Percentiles rank a stretch among this genome's conserved stretches.
Conservation (phyloP, 1,140 invertebrate genomes). For the Acyrthosiphon pisum region DNA sequence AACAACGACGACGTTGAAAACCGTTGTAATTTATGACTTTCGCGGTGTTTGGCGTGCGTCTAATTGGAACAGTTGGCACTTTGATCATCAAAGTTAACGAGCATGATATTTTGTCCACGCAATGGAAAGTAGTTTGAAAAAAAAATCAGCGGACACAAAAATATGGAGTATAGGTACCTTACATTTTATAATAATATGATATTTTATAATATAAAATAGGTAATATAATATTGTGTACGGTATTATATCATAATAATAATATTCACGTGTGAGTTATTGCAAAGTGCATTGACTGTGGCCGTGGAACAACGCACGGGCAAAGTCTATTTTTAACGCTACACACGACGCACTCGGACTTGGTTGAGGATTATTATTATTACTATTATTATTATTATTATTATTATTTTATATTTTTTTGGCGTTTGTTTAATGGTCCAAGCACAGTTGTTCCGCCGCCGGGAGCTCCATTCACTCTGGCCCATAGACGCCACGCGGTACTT, state of each 20-base stretch:
- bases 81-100: slow-evolving; percentile 40
- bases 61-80: slow-evolving; percentile 20
- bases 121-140: slow-evolving; percentile 26
- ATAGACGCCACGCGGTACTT: not conserved
- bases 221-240: not conserved
- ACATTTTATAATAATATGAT: not conserved
- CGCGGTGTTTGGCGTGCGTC: not conserved
- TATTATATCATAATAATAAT: not conserved
- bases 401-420: not conserved
- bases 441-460: not conserved
- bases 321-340: slow-evolving; percentile 29
- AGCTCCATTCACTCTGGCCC: not conserved
- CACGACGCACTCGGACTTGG: not conserved
- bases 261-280: not conserved
- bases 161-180: not conserved
- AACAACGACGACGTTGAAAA: not conserved
- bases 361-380: not conserved
- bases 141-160: no score
- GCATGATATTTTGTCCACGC: not conserved
- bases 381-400: no score
- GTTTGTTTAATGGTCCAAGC: not conserved
- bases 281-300: not conserved
- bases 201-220: not conserved
- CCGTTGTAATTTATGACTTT: slow-evolving; percentile 12
- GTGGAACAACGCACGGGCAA: not conserved